Conservation (phyloP, 2,888 invertebrate species). For the Cepaea hortensis region DNA sequence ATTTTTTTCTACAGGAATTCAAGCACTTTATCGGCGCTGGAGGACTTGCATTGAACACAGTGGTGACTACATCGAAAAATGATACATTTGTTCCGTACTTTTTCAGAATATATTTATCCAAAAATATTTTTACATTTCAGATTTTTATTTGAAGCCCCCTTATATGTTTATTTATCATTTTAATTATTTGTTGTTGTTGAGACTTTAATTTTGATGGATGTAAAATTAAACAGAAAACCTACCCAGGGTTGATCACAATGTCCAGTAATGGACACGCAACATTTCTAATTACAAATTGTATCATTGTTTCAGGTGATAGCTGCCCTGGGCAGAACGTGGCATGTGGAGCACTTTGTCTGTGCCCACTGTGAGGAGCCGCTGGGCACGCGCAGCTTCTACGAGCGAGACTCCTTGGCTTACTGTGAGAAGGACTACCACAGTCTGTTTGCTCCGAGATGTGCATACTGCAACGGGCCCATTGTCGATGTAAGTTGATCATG, state of each 20-base stretch:
- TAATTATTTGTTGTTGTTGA: not conserved
- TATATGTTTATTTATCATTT: not conserved
- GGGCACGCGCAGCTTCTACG: constrained; percentile 98
- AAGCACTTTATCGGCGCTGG: too few relatives aligned
- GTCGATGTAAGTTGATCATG: constrained; percentile 87
- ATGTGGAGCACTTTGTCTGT: constrained; percentile 98
- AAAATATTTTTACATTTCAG: too few relatives aligned
- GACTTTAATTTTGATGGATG: too few relatives aligned
- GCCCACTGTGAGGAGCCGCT: constrained; percentile 96
- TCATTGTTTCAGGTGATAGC: constrained; percentile 86
- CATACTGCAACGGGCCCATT: constrained; percentile 98
- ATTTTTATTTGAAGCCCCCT: too few relatives aligned
- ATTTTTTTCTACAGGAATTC: too few relatives aligned
- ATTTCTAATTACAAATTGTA: not conserved
- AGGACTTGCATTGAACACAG: too few relatives aligned
- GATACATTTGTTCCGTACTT: too few relatives aligned
- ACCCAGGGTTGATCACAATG: too few relatives aligned
- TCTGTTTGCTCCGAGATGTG: constrained; percentile 97
- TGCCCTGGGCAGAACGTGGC: constrained; percentile 98
- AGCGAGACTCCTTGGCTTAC: constrained; percentile 95
- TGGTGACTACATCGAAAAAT: too few relatives aligned
- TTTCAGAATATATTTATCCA: too few relatives aligned
- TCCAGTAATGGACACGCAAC: too few relatives aligned
- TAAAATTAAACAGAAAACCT: too few relatives aligned
- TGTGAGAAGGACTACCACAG: constrained; percentile 99